Evolutionary conservation across 2,113 vertebrate genomes (phyloP), one percentile per base, ranked within the genome.

Genomic region (Desmodus rotundus): DNA sequence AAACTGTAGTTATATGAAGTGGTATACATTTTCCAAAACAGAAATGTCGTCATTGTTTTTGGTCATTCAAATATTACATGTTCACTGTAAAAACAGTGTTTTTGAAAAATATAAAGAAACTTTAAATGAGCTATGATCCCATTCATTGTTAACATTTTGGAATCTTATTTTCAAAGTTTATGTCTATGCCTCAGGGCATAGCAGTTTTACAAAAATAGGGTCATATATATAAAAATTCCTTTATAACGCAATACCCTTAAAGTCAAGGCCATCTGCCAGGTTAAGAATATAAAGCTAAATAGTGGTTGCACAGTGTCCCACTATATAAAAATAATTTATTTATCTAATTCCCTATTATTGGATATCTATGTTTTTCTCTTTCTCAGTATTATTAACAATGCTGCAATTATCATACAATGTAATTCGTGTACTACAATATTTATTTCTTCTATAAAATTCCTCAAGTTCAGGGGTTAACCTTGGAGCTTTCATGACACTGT

Each of bases 391-490:
- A 83, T 38, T 81, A 94, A 56, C 63, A 92, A 90, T 50, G 17
- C 3, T 92, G 26, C 83, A 77, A 92, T 89, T 89, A 80, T 78
- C 45, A 76, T 31, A 76, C 1, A 74, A 45, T 83, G 54, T 73
- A 45, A 63, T 90, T 17, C 96, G 22, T 58, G 16, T 7, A 31
- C 36, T 61, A 56, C 5, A 17, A 22, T 52, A 95, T 45, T 89
- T 90, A 92, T 65, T 92, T 92, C 83, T 20, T 93, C 52, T 50
- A 89, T 80, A 96, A 96, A 95, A 96, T 76, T 89, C n/a, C 47
- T 94, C 13, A 93, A 92, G 22, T 88, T 85, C 68, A 73, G 61
- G 24, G 4, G 54, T 83, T 93, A 67, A 84, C 82, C 36, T 76
- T 54, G 54, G 93, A 31, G 41, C 63, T 91, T 88, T 82, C 20